These are phyloP conservation scores for Hyposoter didymator DNA, from an alignment of 2,888 invertebrate species.

Conservation along the genomic window DNA sequence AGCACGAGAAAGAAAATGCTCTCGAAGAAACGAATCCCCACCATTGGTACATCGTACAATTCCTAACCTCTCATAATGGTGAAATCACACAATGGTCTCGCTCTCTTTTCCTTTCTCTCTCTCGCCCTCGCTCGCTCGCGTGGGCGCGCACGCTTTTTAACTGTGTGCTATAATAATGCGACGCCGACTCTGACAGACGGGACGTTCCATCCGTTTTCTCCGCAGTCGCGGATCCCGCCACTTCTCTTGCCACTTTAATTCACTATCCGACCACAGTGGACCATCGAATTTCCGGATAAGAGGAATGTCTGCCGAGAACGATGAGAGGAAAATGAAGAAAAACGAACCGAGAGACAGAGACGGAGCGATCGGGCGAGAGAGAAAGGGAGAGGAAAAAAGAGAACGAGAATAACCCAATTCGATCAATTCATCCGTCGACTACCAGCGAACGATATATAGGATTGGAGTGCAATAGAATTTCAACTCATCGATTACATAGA, in stretches of 20 bases:
- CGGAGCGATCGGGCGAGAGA: constrained; percentile 22
- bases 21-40: constrained; percentile 35
- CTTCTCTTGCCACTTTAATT: constrained; percentile 61
- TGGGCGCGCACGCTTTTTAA: constrained; percentile 1
- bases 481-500: constrained; percentile 57
- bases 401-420: constrained; percentile 47
- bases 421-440: constrained; percentile 57
- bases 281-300: constrained; percentile 63
- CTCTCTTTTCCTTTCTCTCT: constrained; percentile 11
- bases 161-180: constrained; percentile 49
- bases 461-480: constrained; percentile 58
- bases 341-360: constrained; percentile 10
- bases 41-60: constrained; percentile 34
- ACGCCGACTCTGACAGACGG: constrained; percentile 58
- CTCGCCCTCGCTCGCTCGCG: not conserved
- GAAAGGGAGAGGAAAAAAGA: constrained; percentile 54
- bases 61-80: constrained; percentile 59
- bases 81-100: constrained; percentile 53
- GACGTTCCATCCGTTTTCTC: constrained; percentile 29
- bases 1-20: constrained; percentile 30
- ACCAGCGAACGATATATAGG: constrained; percentile 38
- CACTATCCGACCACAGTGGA: constrained; percentile 56
- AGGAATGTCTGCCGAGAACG: constrained; percentile 45
- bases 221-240: constrained; percentile 47
- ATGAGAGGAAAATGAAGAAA: constrained; percentile 21